Evolutionary conservation across 2,888 invertebrate genomes (phyloP), one percentile per base, ranked within the genome.

Genomic region (Ephialtes manifestator): DNA sequence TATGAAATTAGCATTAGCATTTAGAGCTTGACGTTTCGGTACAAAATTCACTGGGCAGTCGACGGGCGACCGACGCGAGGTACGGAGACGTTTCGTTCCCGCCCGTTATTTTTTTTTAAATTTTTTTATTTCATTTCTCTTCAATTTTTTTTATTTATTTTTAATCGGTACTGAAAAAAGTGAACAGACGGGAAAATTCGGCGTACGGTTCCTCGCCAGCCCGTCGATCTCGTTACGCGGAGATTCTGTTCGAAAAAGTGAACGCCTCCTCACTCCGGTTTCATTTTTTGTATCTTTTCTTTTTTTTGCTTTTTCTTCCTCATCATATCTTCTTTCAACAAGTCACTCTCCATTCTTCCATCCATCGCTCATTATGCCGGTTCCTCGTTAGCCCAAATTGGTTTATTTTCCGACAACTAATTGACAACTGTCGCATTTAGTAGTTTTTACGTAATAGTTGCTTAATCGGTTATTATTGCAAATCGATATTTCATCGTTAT

Each of bases 1-100:
- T 90, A 93, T 94, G 92, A 93, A 94, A 94, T 94, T 93, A 94
- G 92, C 92, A 94, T 94, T 93, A 94, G 92, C 92, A 91, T 92
- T 93, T 90, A 90, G 88, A 90, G 92, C 90, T 92, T 91, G 83
- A 88, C 89, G 89, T 91, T 91, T 93, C 91, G 92, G 93, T 93
- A 93, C 91, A 93, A 93, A 93, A 93, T 93, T 93, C 92, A 93
- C 90, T 90, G 91, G 90, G 89, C 89, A 88, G 88, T 89, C 90
- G 90, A 87, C 87, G 87, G 87, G 87, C 87, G 83, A 82, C 82
- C 76, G 83, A 77, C 53, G 48, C 81, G 85, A 87, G 80, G 78
- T 79, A 84, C 81, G 83, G 77, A 85, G 63, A 74, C 76, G 76
- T 72, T 82, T 82, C 83, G 70, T 86, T 85, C 68, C 76, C 82